These are phyloP conservation scores for Thereva unica DNA, from an alignment of 2,888 invertebrate genomes.

Conservation along the genomic window DNA sequence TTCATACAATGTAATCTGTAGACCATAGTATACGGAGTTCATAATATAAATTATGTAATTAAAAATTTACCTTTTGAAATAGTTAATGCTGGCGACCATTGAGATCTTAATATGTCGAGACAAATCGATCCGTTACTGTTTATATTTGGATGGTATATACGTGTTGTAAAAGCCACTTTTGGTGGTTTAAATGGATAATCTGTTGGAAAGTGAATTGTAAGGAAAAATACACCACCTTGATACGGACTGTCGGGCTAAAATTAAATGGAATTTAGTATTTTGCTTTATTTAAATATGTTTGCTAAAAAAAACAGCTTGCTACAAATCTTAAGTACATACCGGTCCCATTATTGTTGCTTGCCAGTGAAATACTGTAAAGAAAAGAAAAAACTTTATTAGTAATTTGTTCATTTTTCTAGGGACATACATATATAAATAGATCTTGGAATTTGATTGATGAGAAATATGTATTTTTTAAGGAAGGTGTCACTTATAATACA, in stretches of 20 bases:
- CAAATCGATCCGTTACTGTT: constrained; percentile 99
- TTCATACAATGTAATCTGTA: too few relatives aligned
- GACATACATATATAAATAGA: constrained; percentile 11
- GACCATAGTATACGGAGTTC: too few relatives aligned
- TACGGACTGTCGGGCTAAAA: constrained; percentile 98
- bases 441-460: too few relatives aligned
- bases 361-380: constrained; percentile 97
- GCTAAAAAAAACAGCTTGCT: constrained; percentile 17
- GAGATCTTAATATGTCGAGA: constrained; percentile 98
- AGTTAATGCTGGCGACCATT: constrained; percentile 99
- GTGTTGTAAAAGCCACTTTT: constrained; percentile 99
- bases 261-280: constrained; percentile 47
- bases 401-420: constrained; percentile 33
- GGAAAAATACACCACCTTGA: constrained; percentile 99
- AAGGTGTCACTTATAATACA: too few relatives aligned
- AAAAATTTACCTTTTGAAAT: constrained; percentile 91
- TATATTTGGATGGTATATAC: constrained; percentile 99
- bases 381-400: constrained; percentile 45
- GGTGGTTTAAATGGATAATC: constrained; percentile 99
- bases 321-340: constrained; percentile 68
- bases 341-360: constrained; percentile 99
- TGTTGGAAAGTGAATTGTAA: constrained; percentile 99
- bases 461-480: too few relatives aligned
- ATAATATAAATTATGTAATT: constrained; percentile 11
- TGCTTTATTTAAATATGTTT: neutral